Evolutionary conservation across 2,888 invertebrate genomes (phyloP).

Genomic region (Polyommatus iphigenia): DNA sequence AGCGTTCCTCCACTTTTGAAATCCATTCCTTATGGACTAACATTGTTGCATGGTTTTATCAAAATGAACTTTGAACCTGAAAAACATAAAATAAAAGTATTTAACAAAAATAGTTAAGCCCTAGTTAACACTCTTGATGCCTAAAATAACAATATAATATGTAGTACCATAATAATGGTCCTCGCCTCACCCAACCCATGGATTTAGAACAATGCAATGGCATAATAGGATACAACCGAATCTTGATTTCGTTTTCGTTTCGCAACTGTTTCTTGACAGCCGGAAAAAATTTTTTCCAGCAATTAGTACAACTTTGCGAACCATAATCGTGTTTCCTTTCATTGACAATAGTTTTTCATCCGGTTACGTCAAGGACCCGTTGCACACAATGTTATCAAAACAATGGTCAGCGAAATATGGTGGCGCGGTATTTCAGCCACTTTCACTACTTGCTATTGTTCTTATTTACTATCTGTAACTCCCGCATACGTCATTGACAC

Average conservation of each 20-base stretch:
- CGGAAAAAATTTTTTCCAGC: constrained; percentile 4
- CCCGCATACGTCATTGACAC: constrained; percentile 54
- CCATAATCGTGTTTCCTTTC: constrained; percentile 38
- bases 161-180: not conserved
- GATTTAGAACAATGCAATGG: constrained; percentile 1
- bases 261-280: not conserved
- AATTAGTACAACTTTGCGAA: constrained; percentile 28
- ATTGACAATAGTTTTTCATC: constrained; percentile 45
- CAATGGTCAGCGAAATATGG: constrained; percentile 56
- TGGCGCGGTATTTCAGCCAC: constrained; percentile 63
- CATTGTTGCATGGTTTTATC: constrained; percentile 65
- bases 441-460: constrained; percentile 74
- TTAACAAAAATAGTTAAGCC: not conserved
- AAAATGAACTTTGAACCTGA: not conserved
- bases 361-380: constrained; percentile 69
- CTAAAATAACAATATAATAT: not conserved
- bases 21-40: constrained; percentile 69
- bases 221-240: constrained; percentile 4
- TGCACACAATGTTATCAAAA: constrained; percentile 71
- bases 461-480: constrained; percentile 60
- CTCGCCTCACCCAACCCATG: not conserved
- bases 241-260: constrained; percentile 9
- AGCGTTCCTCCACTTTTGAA: constrained; percentile 56
- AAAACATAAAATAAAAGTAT: not conserved
- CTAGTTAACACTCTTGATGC: not conserved